phyloP scores from a whole-genome alignment of 35 echinoderm and acorn worm genomes.

The Hemicentrotus pulcherrimus region DNA sequence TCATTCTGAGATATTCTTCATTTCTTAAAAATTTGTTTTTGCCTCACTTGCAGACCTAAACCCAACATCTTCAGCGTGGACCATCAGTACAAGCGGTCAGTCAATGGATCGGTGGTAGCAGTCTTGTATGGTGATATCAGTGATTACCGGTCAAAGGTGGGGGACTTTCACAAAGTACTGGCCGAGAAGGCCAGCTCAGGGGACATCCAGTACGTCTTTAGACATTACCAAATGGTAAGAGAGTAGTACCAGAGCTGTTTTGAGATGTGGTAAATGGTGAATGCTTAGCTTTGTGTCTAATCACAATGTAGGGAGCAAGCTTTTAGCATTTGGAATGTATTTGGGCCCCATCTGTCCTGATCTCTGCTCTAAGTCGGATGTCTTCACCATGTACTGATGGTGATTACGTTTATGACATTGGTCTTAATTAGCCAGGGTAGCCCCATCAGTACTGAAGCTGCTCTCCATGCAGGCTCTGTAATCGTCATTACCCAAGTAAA shows the following conservation, averaged over 20 bases:
- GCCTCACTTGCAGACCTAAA: conserved; percentile 48
- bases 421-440: too few species aligned
- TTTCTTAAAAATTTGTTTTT: not conserved
- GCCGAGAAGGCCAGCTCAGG: conserved; percentile 49
- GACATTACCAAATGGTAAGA: conserved; percentile 91
- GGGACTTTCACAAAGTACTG: conserved; percentile 75
- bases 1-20: not conserved
- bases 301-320: too few species aligned
- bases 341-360: too few species aligned
- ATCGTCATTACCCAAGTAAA: too few species aligned
- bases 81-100: conserved; percentile 73
- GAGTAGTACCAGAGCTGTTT: not conserved
- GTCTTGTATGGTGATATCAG: conserved; percentile 83
- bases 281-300: too few species aligned
- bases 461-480: too few species aligned
- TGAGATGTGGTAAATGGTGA: too few species aligned
- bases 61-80: conserved; percentile 77
- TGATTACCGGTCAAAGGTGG: conserved; percentile 56
- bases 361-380: too few species aligned
- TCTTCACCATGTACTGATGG: too few species aligned
- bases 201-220: conserved; percentile 82
- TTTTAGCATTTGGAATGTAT: too few species aligned
- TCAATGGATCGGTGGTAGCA: conserved; percentile 56
- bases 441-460: too few species aligned
- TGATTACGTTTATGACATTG: too few species aligned